Percentiles rank a stretch among this genome's conserved stretches.
These are phyloP conservation scores for Acanthococcus lagerstroemiae DNA, from an alignment of 2,888 invertebrate species.

Conservation along the genomic window DNA sequence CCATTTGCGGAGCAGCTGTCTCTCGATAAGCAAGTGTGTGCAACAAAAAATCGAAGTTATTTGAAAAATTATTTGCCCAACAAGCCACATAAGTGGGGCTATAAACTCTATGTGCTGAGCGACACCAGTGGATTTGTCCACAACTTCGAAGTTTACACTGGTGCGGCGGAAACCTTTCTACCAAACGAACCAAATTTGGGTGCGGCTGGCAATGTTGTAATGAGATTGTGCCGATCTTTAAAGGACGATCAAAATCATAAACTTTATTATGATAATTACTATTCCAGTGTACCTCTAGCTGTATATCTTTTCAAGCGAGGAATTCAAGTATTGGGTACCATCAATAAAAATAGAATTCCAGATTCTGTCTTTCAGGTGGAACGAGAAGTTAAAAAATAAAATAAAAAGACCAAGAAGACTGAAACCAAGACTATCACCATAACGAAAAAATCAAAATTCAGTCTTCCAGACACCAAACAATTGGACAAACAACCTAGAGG, in stretches of 20 bases:
- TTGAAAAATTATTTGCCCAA: neutral
- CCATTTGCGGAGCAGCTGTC: too few species aligned
- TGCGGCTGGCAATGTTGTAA: neutral
- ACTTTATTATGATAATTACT: neutral
- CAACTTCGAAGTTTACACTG: neutral
- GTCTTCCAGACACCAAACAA: too few species aligned
- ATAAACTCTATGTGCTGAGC: neutral
- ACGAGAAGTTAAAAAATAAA: too few species aligned
- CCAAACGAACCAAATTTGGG: slow-evolving; percentile 1
- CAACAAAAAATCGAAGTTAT: neutral
- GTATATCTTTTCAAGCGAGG: neutral
- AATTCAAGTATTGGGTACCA: too few species aligned
- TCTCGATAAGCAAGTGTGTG: too few species aligned
- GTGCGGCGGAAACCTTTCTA: neutral
- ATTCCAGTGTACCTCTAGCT: neutral
- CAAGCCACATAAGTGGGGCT: neutral
- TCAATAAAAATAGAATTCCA: too few species aligned
- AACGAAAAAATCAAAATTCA: neutral
- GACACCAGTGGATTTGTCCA: neutral
- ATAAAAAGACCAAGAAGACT: too few species aligned
- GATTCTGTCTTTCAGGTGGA: too few species aligned
- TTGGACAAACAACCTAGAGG: neutral
- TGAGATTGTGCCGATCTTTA: neutral
- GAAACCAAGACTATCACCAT: neutral
- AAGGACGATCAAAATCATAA: neutral